These are phyloP conservation scores for Ichneumon xanthorius DNA, from an alignment of 2,888 invertebrate species.

Conservation along the genomic window DNA sequence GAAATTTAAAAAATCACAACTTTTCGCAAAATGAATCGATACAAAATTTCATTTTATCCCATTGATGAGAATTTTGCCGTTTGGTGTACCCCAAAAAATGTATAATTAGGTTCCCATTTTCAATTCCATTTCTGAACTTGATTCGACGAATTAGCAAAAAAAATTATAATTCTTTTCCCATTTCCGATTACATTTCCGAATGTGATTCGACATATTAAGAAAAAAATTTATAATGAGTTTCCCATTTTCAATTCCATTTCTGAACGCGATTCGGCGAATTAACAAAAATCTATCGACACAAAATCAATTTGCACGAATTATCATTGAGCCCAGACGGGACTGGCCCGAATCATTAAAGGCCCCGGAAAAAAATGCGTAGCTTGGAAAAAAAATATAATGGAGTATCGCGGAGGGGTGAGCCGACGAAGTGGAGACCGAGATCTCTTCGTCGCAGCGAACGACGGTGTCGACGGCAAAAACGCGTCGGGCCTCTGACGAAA, in stretches of 20 bases:
- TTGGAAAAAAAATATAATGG: constrained; percentile 27
- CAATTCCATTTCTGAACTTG: neutral
- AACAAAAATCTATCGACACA: neutral
- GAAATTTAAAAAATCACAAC: neutral
- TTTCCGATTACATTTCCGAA: neutral
- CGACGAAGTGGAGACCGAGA: constrained; percentile 29
- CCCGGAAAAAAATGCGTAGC: constrained; percentile 5
- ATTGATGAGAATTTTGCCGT: neutral
- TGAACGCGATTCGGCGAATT: neutral
- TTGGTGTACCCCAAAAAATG: neutral
- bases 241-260: neutral
- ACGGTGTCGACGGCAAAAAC: constrained; percentile 76
- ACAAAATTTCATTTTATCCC: neutral
- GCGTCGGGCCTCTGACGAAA: constrained; percentile 76
- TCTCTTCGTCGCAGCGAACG: constrained; percentile 64
- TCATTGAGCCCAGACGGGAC: constrained; percentile 14
- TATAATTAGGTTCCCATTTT: neutral
- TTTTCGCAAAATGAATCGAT: neutral
- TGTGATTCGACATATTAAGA: neutral
- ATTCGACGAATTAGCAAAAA: neutral
- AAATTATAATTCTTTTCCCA: neutral
- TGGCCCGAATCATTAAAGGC: constrained; percentile 11
- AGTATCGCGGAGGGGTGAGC: constrained; percentile 9
- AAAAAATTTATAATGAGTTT: neutral
- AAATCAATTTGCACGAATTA: neutral